Evolutionary conservation across 2,888 invertebrate genomes (phyloP).

Genomic region (Lobophora halterata): DNA sequence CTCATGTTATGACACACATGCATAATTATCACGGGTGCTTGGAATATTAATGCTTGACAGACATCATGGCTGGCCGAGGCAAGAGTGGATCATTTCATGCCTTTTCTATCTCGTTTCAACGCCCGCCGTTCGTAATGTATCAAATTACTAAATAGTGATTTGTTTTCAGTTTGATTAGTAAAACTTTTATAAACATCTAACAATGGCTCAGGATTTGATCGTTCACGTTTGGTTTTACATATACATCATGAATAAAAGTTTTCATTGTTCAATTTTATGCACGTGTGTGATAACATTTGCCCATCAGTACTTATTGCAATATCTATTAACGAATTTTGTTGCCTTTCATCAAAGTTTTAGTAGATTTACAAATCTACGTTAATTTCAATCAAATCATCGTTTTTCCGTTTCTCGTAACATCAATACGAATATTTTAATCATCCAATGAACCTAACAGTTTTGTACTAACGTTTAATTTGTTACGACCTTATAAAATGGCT

Average conservation of each 20-base stretch:
- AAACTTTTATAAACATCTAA: slow-evolving; percentile 13
- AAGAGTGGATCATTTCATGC: slow-evolving; percentile 1
- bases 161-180: neutral
- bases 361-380: slow-evolving; percentile 32
- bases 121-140: no score
- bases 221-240: slow-evolving; percentile 7
- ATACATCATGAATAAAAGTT: slow-evolving; percentile 4
- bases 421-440: slow-evolving; percentile 21
- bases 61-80: slow-evolving; percentile 5
- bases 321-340: slow-evolving; percentile 51
- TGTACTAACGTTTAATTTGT: slow-evolving; percentile 40
- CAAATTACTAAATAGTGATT: slow-evolving; percentile 7
- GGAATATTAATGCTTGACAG: slow-evolving; percentile 9
- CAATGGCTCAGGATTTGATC: neutral
- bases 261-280: slow-evolving; percentile 32
- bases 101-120: no score
- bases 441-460: slow-evolving; percentile 19
- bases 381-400: slow-evolving; percentile 26
- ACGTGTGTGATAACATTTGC: slow-evolving; percentile 55
- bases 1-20: slow-evolving; percentile 63
- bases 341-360: slow-evolving; percentile 47
- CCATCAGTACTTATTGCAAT: slow-evolving; percentile 30
- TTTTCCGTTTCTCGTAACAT: slow-evolving; percentile 16
- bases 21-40: slow-evolving; percentile 28
- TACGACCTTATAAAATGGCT: slow-evolving; percentile 68